Base-by-base conservation (phyloP, 1,140 invertebrate genomes). In the Listronotus bonariensis region DNA sequence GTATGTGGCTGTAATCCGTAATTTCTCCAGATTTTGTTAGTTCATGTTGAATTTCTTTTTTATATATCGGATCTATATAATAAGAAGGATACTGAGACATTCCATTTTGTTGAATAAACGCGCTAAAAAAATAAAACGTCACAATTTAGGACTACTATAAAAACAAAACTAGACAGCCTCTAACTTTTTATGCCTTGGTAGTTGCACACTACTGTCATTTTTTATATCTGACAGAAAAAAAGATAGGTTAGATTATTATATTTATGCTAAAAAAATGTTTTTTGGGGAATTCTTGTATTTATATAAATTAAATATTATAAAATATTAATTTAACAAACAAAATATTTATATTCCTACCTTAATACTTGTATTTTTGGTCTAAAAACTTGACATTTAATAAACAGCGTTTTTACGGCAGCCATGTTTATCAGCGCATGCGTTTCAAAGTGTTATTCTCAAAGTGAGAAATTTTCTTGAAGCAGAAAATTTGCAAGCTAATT, bases 51-150 rank as follows among this genome's bases (percentile, higher is more conserved):
- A 85, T 77, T 9, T 86, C 80, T 73, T 87, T 88, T n/a, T 81
- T 84, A 70, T 84, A 86, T 56, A 88, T 76, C 15, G 90, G 90
- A 52, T 88, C 80, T 63, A 86, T 76, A 74, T 84, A 91, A 72
- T 79, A 78, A 17, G 57, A 68, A 11, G 76, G 75, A 56, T 77
- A 79, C 26, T 76, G 73, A 11, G 77, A 77, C 77, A 79, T 79
- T 48, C 70, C 73, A 75, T 77, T 70, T 57, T 73, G 70, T 52
- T 73, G 76, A 11, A 68, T 17, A 49, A 68, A 51, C n/a, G n/a
- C 4, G 40, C 69, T 71, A 51, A 67, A 69, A 71, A 9, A 34
- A 20, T n/a, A 11, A 14, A 18, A 49, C 20, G 20, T 26, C 20
- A 26, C 1, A 26, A 26, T 26, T 26, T 26, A 26, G 20, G 20